Base-by-base conservation (phyloP, 2,888 invertebrate genomes). In the Macrostomum cliftonense region DNA sequence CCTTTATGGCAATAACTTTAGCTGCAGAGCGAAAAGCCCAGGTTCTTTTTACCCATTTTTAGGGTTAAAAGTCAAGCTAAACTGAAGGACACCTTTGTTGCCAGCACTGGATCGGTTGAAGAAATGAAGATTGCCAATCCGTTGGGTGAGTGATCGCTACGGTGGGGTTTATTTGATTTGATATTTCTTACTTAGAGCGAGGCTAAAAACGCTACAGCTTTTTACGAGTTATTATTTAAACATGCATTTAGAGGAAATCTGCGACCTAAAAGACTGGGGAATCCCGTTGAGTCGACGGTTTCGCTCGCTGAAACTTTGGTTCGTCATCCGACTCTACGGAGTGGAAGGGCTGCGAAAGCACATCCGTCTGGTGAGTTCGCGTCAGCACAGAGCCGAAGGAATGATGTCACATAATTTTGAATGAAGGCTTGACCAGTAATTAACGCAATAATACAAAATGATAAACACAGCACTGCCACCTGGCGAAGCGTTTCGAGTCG, bases 271-370 rank as follows among this genome's bases (percentile, higher is more conserved):
- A 68, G 93, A 97, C 69, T 97, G 95, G 93, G 91, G 93, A 43
- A 87, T 97, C 60, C 86, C 95, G 5, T 73, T 97, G 49, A 89
- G 89, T 67, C 78, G 95, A 39, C 76, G 95, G 54, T 97, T 97
- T 72, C 78, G 95, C 52, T 83, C 91, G 0, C 75, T 97, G 54
- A 97, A 97, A 67, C 73, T 97, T 37, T 97, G 95, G 95, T 97
- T 95, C 71, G 93, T 95, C 56, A 75, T 97, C 59, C 75, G 95
- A 54, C 82, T 79, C 61, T 93, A 87, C 64, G 95, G 95, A 17
- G 82, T 95, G 58, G 81, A 82, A 52, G 93, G 93, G 0, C 73
- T 97, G 45, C 89, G 88, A 68, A 78, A 79, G 51, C 93, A 95
- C 65, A 86, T 97, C 54, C 76, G 95, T 53, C 81, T 83, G 61